phyloP scores from a whole-genome alignment of 2,888 invertebrate species.

The Cephalotes varians region DNA sequence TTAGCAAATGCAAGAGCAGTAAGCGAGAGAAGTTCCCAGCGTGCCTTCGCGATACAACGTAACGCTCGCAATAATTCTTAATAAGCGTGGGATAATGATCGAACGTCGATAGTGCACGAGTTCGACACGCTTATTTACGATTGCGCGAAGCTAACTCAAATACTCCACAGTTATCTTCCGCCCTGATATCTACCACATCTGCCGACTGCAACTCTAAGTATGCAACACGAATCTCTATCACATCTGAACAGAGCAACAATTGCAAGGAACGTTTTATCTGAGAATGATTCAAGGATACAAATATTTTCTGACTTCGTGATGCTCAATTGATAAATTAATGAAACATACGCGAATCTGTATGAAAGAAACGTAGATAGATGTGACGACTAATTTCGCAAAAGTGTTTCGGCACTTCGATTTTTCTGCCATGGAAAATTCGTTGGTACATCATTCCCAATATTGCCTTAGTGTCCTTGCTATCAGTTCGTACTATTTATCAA shows the following conservation, averaged over 20 bases:
- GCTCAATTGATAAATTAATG: background rate
- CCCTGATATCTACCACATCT: background rate
- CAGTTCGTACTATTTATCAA: conserved; percentile 27
- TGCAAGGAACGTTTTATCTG: background rate
- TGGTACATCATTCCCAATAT: background rate
- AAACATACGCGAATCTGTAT: background rate
- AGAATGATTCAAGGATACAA: background rate
- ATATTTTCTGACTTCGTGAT: background rate
- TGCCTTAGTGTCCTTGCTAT: background rate
- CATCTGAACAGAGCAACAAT: background rate
- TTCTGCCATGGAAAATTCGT: background rate
- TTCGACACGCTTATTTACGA: conserved; percentile 69
- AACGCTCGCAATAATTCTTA: conserved; percentile 66
- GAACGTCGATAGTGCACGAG: conserved; percentile 57
- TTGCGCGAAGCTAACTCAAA: conserved; percentile 47
- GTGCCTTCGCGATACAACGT: conserved; percentile 24
- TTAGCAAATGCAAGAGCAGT: conserved; percentile 25
- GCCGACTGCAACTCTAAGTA: background rate
- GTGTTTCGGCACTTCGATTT: background rate
- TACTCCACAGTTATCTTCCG: conserved; percentile 29
- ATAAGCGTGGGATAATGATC: conserved; percentile 73
- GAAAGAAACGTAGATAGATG: background rate
- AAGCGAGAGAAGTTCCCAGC: conserved; percentile 43
- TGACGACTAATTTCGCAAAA: background rate
- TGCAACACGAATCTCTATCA: background rate